Base-by-base conservation (phyloP, 2,113 vertebrate genomes). In the Vicugna pacos region DNA sequence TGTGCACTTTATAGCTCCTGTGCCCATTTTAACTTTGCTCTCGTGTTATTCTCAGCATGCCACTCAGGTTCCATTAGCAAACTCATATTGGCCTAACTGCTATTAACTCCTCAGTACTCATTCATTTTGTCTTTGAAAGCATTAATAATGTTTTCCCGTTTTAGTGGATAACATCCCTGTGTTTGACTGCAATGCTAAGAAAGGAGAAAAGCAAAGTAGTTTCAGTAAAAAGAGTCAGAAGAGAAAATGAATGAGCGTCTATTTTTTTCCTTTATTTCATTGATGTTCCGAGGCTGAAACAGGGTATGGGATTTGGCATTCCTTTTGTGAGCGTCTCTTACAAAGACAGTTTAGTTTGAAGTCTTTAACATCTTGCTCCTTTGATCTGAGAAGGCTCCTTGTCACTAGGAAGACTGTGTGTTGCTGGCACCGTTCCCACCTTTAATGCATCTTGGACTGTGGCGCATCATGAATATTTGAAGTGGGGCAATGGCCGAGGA, bases 391-490 rank as follows among this genome's bases (percentile, higher is more conserved):
- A 97, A 98, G 98, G 90, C 95, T 97, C 96, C 97, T 98, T 97
- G 96, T 98, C 97, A 96, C 97, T 97, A 91, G 97, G 96, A 98
- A 96, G 97, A 97, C 97, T 69, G 0, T 94, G 75, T 85, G 95
- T 84, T 97, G 76, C 87, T 98, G 98, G 98, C 98, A 95, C 95
- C 94, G 56, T 96, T 98, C 98, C 98, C 97, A 98, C 97, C 95
- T 98, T 98, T 98, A 98, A 99, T 98, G 98, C 98, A 97, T 98
- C 98, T 97, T 98, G 98, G 94, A 98, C 98, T 91, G 83, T 73
- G 93, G 96, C 95, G 91, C 92, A 96, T 98, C 98, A 98, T 99
- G 97, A 98, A 98, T 99, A 98, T 98, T 98, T 99, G 97, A 99
- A 98, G 96, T 69, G 12, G 95, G 98, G 96, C 98, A 97, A 90